phyloP scores from a whole-genome alignment of 2,797 vertebrate species.

The Cuculus canorus region DNA sequence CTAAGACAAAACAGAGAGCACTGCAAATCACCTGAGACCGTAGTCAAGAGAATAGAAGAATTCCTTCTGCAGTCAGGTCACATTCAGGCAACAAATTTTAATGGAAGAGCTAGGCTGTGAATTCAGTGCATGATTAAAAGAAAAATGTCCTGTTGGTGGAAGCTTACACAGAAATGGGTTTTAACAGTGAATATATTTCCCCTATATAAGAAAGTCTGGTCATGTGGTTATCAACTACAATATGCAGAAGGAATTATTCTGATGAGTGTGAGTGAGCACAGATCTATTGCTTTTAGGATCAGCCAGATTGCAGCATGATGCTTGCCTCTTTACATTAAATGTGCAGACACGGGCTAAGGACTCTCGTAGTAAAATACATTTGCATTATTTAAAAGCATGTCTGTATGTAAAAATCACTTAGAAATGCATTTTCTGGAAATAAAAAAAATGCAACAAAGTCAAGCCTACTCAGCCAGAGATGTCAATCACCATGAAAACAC shows the following conservation, averaged over 20 bases:
- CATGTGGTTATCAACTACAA: not conserved
- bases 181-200: slow-evolving; percentile 19
- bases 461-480: not conserved
- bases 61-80: slow-evolving; percentile 39
- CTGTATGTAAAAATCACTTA: not conserved
- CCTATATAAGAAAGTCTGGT: not conserved
- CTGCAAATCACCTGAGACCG: not conserved
- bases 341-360: not conserved
- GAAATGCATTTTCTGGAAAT: not conserved
- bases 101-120: slow-evolving; percentile 3
- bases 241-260: not conserved
- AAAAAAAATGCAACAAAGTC: not conserved
- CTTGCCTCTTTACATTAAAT: not conserved
- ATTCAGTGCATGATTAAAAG: slow-evolving; percentile 39
- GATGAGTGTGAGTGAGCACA: not conserved
- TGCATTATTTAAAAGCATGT: not conserved
- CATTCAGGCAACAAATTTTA: slow-evolving; percentile 17
- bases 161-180: not conserved
- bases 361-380: not conserved
- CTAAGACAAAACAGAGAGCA: not conserved
- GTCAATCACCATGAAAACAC: not conserved
- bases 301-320: not conserved
- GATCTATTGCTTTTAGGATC: not conserved
- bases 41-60: not conserved
- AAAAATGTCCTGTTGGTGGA: slow-evolving; percentile 36